Conservation (phyloP, 2,888 invertebrate species). For the Oligia fasciuncula region DNA sequence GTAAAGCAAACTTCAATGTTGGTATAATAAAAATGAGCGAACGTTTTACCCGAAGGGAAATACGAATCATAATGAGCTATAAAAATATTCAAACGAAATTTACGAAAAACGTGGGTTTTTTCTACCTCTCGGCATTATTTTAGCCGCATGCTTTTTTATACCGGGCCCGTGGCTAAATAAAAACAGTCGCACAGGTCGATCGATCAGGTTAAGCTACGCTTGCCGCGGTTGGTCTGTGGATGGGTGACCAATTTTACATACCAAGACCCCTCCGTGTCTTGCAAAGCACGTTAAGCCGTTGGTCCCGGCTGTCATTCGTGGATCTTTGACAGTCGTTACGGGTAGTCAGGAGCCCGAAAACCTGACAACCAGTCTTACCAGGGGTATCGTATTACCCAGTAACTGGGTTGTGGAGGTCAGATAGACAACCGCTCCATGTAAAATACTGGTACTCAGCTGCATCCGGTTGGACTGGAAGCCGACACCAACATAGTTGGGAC, state of each 20-base stretch:
- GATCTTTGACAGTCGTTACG: background rate
- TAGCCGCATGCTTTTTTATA: background rate
- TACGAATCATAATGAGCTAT: slow-evolving; percentile 43
- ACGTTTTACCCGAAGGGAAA: slow-evolving; percentile 14
- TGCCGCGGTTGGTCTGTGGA: background rate
- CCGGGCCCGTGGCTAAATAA: background rate
- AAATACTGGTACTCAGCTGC: background rate
- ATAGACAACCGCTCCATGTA: background rate
- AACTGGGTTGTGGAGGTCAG: background rate
- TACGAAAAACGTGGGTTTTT: slow-evolving; percentile 10
- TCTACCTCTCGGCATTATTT: slow-evolving; percentile 21
- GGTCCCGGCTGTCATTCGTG: background rate
- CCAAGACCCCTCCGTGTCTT: too few species aligned
- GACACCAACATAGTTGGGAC: background rate
- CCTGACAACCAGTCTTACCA: background rate
- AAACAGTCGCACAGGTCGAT: too few species aligned
- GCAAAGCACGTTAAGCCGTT: background rate
- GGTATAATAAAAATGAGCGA: slow-evolving; percentile 40
- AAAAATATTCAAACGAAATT: slow-evolving; percentile 36
- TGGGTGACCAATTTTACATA: background rate
- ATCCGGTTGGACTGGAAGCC: background rate
- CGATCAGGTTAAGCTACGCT: background rate
- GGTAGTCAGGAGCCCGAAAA: background rate
- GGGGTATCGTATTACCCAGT: background rate
- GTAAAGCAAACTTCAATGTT: slow-evolving; percentile 38